A percentile compares a stretch with the other conserved stretches of the same genome.
Evolutionary conservation across 2,797 vertebrate genomes (phyloP).

Genomic region (Mycteria americana): DNA sequence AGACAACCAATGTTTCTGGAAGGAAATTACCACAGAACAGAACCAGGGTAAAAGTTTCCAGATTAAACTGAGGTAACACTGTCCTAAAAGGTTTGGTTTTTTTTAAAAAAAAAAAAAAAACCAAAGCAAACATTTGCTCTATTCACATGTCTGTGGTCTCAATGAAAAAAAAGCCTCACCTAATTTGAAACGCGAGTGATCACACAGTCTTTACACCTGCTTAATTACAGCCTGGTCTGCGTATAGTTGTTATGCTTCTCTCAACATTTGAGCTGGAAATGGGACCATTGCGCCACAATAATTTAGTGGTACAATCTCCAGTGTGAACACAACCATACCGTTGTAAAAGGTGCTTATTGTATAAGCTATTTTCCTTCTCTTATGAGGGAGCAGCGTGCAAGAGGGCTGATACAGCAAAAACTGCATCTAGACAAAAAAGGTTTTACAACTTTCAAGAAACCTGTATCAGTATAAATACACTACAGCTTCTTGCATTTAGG

Average conservation of each 20-base stretch:
- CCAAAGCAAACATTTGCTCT: background rate
- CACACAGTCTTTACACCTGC: background rate
- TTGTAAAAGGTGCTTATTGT: background rate
- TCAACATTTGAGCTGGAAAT: background rate
- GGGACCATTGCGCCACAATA: background rate
- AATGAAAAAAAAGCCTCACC: background rate
- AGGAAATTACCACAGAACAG: background rate
- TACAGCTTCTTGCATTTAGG: background rate
- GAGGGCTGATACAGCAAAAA: background rate
- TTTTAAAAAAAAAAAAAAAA: background rate
- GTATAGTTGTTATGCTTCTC: background rate
- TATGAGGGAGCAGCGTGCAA: background rate
- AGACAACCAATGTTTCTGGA: background rate
- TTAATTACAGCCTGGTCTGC: background rate
- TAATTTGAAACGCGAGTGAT: background rate
- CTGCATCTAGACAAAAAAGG: background rate
- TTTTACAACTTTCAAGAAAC: background rate
- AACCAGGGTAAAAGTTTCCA: background rate
- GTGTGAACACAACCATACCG: accelerated
- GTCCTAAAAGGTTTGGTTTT: background rate
- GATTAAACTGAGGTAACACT: background rate
- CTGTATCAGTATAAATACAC: background rate
- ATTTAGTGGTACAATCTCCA: background rate
- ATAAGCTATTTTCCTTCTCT: background rate
- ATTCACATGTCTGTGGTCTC: background rate